These are phyloP conservation scores for Caenorhabditis inopinata DNA, from an alignment of 1,140 invertebrate genomes.

Conservation along the genomic window DNA sequence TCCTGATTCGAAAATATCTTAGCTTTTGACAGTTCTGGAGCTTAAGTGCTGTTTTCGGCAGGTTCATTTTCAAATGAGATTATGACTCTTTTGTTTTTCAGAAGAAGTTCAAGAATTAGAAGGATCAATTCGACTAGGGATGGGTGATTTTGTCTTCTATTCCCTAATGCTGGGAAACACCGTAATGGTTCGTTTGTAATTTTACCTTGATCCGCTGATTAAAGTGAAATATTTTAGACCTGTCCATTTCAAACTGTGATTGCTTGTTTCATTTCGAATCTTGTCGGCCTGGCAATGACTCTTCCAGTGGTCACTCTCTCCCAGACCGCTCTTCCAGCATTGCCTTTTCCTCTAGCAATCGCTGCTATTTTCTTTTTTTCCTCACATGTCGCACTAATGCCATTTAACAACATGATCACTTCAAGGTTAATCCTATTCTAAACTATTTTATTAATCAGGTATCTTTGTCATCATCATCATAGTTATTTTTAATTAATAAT, in stretches of 20 bases:
- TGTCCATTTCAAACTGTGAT: background rate
- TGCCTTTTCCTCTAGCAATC: background rate
- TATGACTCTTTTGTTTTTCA: background rate
- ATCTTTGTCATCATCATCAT: no score
- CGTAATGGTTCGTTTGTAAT: background rate
- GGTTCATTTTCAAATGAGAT: no score
- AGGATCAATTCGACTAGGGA: background rate
- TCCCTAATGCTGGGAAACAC: slow-evolving; percentile 7
- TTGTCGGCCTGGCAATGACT: slow-evolving; percentile 1
- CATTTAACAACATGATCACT: background rate
- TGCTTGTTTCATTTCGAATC: background rate
- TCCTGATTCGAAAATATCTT: no score
- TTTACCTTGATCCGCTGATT: no score
- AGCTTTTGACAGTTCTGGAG: no score
- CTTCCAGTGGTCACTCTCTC: background rate
- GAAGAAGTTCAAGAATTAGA: background rate
- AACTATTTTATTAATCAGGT: no score
- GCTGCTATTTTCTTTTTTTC: background rate
- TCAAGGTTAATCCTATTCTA: background rate
- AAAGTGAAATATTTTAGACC: background rate
- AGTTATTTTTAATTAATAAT: no score
- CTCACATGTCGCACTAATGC: background rate
- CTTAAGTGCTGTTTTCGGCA: no score
- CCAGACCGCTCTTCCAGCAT: background rate
- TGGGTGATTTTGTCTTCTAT: slow-evolving; percentile 14